Evolutionary conservation across 2,888 invertebrate species (phyloP), one percentile per base, ranked within the genome.

Genomic region (Mythimna loreyi): DNA sequence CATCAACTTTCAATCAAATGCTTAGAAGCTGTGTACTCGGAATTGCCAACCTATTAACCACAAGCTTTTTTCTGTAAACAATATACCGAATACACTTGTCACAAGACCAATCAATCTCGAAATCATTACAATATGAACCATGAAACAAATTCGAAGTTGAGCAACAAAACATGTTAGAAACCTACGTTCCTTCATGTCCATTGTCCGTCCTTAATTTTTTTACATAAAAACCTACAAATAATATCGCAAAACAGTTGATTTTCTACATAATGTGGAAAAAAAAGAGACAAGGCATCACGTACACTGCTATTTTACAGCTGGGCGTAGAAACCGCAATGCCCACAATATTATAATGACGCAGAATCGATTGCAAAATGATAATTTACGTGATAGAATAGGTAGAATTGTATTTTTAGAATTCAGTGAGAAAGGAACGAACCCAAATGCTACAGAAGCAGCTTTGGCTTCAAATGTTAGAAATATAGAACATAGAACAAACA

Each of bases 311-410:
- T 92, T 91, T 90, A 77, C 91, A 91, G 88, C 86, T 85, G 85
- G 84, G 86, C 91, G 90, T 92, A 91, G 91, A 92, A 94, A 95
- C 95, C 95, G 86, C 95, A 95, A 83, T 91, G 88, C 93, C 94
- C 93, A 93, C 94, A 92, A 88, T 86, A 90, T 88, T 89, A 88
- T 93, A 93, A 94, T 91, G 89, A 92, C 91, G 86, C 86, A 88
- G 90, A 90, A 91, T 90, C 91, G 92, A 93, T 95, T 95, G 93
- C 94, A 93, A 94, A 94, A 94, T 91, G 89, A 91, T 92, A 91
- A 93, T 95, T 94, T 94, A 94, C 93, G 92, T 91, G 91, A 90
- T 91, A 92, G 90, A 92, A 90, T 89, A 88, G 85, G 87, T 84
- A 90, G 92, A 92, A 94, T 94, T 88, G 93, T 90, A 87, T 91